A percentile compares a stretch with the other conserved stretches of the same genome.
These are phyloP conservation scores for Leucoraja ocellata DNA, from an alignment of 2,797 vertebrate genomes.

Conservation along the genomic window DNA sequence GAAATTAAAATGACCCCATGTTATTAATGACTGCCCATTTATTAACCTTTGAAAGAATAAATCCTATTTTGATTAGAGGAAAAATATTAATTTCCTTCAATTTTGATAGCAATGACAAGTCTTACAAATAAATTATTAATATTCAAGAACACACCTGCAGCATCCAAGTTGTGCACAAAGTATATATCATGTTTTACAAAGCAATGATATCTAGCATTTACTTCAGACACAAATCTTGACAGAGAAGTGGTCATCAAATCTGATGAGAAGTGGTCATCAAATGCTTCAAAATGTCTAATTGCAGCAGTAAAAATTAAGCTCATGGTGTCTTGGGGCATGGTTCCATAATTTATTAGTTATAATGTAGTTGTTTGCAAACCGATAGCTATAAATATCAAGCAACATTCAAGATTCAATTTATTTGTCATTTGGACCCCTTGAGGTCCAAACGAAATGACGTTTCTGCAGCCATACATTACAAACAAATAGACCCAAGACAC, in stretches of 20 bases:
- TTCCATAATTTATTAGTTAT: neutral
- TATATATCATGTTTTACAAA: neutral
- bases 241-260: neutral
- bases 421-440: no score
- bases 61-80: no score
- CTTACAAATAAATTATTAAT: neutral
- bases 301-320: neutral
- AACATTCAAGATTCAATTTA: no score
- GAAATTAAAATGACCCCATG: neutral
- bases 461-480: no score
- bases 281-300: neutral
- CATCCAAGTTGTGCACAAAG: neutral
- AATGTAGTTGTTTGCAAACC: neutral
- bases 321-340: neutral
- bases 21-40: neutral
- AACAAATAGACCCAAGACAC: no score
- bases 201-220: neutral
- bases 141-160: neutral
- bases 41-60: neutral
- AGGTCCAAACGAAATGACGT: no score
- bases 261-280: neutral
- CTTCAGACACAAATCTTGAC: neutral
- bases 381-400: neutral
- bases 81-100: no score
- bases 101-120: no score